These are phyloP conservation scores for Clarias macrocephalus DNA, from an alignment of 2,113 vertebrate genomes.

Conservation along the genomic window DNA sequence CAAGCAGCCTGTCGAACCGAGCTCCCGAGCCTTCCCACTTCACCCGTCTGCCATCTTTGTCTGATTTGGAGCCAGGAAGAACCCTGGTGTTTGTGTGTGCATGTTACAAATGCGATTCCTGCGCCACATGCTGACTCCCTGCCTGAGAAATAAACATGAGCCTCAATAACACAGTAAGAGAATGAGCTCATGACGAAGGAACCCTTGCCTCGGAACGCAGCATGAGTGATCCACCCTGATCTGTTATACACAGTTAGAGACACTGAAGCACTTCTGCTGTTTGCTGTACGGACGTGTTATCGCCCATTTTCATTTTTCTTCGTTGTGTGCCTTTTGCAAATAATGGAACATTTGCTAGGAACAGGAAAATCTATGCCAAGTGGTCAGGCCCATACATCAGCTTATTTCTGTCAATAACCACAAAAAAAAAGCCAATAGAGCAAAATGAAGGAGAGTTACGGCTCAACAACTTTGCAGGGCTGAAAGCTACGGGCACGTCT, in stretches of 20 bases:
- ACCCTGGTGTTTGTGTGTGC: neutral
- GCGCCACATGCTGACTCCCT: neutral
- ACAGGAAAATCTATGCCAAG: constrained; percentile 33
- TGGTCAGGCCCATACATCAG: neutral
- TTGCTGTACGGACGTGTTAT: neutral
- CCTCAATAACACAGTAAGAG: neutral
- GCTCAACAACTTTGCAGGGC: constrained; percentile 20
- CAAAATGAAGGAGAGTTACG: constrained; percentile 20
- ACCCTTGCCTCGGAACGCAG: neutral
- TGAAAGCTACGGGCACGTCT: constrained; percentile 21
- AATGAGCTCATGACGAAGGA: constrained; percentile 9
- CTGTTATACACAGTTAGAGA: neutral
- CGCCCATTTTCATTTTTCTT: constrained; percentile 4
- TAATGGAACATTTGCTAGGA: constrained; percentile 7
- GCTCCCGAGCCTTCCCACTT: neutral
- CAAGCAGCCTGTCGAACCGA: neutral
- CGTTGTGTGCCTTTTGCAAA: constrained; percentile 14
- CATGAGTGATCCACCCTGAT: neutral
- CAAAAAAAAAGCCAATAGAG: constrained; percentile 6
- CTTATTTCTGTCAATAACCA: constrained; percentile 18
- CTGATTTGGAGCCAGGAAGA: constrained; percentile 4
- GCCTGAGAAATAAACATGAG: constrained; percentile 10
- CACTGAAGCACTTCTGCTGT: neutral
- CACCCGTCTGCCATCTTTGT: neutral
- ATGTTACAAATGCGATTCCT: constrained; percentile 1